phyloP scores from a whole-genome alignment of 2,797 vertebrate species.

The Allobates femoralis region DNA sequence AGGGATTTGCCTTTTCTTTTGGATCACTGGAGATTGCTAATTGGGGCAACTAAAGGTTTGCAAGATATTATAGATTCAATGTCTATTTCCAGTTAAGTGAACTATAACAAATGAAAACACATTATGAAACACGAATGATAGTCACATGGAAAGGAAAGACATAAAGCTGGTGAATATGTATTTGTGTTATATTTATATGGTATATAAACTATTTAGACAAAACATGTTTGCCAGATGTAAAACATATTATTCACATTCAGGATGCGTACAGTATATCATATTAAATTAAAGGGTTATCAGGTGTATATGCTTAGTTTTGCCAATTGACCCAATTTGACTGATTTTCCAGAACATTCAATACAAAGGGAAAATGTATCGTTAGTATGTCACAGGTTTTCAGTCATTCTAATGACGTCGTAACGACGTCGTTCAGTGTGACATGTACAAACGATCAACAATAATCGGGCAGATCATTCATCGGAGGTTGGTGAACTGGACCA shows the following conservation, averaged over 20 bases:
- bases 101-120: constrained; percentile 24
- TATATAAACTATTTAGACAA: neutral
- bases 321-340: too few relatives aligned
- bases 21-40: constrained; percentile 53
- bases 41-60: constrained; percentile 50
- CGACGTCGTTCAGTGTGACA: too few relatives aligned
- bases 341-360: too few relatives aligned
- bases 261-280: neutral
- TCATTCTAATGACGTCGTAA: too few relatives aligned
- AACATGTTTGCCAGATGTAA: neutral
- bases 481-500: too few relatives aligned
- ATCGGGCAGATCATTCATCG: too few relatives aligned
- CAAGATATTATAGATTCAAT: constrained; percentile 31
- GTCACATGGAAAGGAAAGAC: neutral
- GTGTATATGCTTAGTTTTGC: too few relatives aligned
- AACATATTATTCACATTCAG: neutral
- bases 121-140: constrained; percentile 18
- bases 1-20: constrained; percentile 22
- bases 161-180: neutral
- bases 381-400: too few relatives aligned
- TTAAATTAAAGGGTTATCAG: neutral
- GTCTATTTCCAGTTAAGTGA: constrained; percentile 39
- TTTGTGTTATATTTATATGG: neutral
- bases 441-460: too few relatives aligned
- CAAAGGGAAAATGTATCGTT: too few relatives aligned